Evolutionary conservation across 2,888 invertebrate genomes (phyloP), one percentile per base, ranked within the genome.

Genomic region (Tetrapedia diversipes): DNA sequence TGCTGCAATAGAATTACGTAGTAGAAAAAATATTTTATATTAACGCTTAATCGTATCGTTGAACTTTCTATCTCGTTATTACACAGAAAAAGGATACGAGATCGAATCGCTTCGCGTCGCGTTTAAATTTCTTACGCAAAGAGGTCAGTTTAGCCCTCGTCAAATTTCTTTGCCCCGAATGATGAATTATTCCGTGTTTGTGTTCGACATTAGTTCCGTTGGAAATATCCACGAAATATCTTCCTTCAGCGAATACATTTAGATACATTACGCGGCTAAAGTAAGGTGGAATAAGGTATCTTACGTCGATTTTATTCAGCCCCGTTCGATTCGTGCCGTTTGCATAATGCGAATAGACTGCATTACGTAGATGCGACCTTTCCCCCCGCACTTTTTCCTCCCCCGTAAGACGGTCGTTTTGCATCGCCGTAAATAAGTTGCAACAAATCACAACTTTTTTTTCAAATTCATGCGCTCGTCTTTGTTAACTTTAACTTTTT

Each of bases 291-390:
- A 63, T 72, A 73, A 73, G 73, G 51, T 79, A 79, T 65, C 69
- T 43, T 66, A 41, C 73, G 79, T 79, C 78, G 71, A 76, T 79
- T 76, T 78, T 76, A 80, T 80, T 79, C 80, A 75, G 63, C 61
- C 60, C 72, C 47, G 67, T 65, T 71, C 76, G 79, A 80, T 80
- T 76, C 79, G 24, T 77, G 64, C 72, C 76, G 76, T 80, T 79
- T 80, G 79, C 80, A 79, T 79, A 79, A 80, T 77, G 67, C 49
- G 65, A 76, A 73, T 49, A 59, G 69, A 79, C 68, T 72, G 76
- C 72, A 67, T 77, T 80, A 79, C 61, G 47, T n/a, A 45, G 59
- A 54, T 49, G 29, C 53, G 61, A 56, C 47, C 41, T 49, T 45
- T n/a, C 19, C 45, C 10, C 32, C 14, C 47, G 53, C 22, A 53